A percentile compares a stretch with the other conserved stretches of the same genome.
These are phyloP conservation scores for Nycticebus coucang DNA, from an alignment of 2,113 vertebrate species.

Conservation along the genomic window DNA sequence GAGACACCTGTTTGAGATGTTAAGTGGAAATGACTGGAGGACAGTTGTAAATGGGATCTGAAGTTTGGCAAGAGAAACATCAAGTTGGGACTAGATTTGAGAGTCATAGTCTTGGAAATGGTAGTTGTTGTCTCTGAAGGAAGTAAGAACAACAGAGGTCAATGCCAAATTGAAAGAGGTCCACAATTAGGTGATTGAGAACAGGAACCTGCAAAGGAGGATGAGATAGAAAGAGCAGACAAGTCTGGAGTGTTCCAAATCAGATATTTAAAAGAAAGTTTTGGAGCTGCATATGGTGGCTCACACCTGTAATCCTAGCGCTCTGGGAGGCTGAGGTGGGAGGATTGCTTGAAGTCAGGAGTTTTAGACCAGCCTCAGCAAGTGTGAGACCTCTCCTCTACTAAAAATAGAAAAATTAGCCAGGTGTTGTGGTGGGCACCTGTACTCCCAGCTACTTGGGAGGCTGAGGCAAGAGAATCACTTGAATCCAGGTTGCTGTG, in stretches of 20 bases:
- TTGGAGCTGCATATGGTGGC: too few relatives aligned
- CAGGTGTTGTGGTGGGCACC: too few relatives aligned
- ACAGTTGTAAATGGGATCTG: background rate
- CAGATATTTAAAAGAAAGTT: background rate
- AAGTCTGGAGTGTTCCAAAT: background rate
- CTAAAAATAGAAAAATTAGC: too few relatives aligned
- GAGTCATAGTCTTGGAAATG: background rate
- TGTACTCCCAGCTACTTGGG: too few relatives aligned
- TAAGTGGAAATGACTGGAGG: background rate
- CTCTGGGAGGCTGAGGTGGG: too few relatives aligned
- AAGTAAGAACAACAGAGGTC: background rate
- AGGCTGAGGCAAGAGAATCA: too few relatives aligned
- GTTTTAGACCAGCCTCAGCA: too few relatives aligned
- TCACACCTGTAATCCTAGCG: too few relatives aligned
- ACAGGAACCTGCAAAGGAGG: background rate
- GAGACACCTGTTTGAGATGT: background rate
- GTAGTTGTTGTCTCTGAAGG: background rate
- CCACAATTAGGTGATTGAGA: background rate
- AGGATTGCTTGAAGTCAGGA: too few relatives aligned
- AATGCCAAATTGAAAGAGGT: background rate
- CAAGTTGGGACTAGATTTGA: background rate
- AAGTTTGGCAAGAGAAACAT: background rate
- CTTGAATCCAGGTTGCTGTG: too few relatives aligned
- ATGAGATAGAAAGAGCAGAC: background rate
- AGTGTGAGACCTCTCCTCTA: too few relatives aligned